Evolutionary conservation across 1,140 invertebrate species (phyloP).

Genomic region (Drosophila insularis): DNA sequence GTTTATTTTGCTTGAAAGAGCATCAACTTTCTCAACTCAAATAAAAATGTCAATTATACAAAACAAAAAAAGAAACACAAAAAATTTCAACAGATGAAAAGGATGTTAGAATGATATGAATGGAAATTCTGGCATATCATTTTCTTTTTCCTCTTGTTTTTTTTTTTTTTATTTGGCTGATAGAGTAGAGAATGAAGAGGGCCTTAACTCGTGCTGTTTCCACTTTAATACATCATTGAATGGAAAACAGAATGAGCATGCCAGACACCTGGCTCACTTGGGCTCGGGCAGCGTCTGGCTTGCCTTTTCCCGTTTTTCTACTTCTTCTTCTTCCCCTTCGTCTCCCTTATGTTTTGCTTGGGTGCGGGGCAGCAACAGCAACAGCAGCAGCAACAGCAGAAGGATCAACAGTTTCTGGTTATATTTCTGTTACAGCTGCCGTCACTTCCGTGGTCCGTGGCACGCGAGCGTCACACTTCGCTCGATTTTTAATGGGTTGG

Average conservation of each 20-base stretch:
- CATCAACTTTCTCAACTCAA: no score
- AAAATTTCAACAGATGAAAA: neutral
- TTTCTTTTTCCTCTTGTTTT: neutral
- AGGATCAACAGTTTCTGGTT: slow-evolving; percentile 78
- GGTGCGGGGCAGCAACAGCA: slow-evolving; percentile 40
- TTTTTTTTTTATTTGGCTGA: no score
- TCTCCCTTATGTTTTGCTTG: slow-evolving; percentile 45
- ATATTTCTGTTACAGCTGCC: slow-evolving; percentile 71
- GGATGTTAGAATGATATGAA: neutral
- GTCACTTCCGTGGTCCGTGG: slow-evolving; percentile 72
- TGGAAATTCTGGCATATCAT: neutral
- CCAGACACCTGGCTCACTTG: slow-evolving; percentile 72
- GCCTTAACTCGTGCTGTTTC: slow-evolving; percentile 68
- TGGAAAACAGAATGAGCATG: slow-evolving; percentile 75
- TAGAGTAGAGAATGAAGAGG: slow-evolving; percentile 5
- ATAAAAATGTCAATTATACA: no score
- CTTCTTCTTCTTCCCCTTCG: slow-evolving; percentile 7
- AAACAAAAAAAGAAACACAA: neutral
- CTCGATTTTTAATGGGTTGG: slow-evolving; percentile 36
- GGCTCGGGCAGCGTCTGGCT: slow-evolving; percentile 32
- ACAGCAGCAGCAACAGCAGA: slow-evolving; percentile 29
- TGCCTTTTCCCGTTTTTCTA: slow-evolving; percentile 8
- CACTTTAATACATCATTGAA: slow-evolving; percentile 79
- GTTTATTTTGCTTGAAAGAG: no score
- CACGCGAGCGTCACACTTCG: slow-evolving; percentile 78